These are phyloP conservation scores for Ovibos moschatus DNA, from an alignment of 2,113 vertebrate species.

Conservation along the genomic window DNA sequence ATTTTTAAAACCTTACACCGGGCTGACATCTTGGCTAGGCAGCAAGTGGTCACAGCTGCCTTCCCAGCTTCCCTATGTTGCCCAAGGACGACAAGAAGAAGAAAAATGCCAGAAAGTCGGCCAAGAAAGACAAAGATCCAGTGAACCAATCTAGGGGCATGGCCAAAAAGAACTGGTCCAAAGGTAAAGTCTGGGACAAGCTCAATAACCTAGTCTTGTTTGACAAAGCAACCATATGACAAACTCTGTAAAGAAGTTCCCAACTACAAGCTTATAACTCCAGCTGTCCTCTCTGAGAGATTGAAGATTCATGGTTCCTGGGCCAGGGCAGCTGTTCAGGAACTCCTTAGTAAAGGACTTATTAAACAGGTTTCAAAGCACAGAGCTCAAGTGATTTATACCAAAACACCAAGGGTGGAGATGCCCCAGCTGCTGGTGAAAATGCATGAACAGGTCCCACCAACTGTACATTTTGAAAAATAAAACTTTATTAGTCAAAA, in stretches of 20 bases:
- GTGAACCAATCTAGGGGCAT: not conserved
- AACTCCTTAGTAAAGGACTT: not conserved
- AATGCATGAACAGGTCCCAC: not conserved
- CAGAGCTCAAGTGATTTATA: not conserved
- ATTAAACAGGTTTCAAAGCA: not conserved
- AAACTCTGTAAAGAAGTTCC: not conserved
- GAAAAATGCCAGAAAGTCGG: not conserved
- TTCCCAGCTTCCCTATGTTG: not conserved
- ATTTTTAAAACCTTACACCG: slow-evolving; percentile 12
- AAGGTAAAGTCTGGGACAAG: not conserved
- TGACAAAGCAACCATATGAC: not conserved
- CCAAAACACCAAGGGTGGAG: not conserved
- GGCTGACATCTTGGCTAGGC: not conserved
- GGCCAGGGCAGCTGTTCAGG: not conserved
- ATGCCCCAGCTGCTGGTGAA: not conserved
- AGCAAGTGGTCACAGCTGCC: not conserved
- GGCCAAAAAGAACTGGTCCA: not conserved
- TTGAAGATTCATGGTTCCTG: not conserved
- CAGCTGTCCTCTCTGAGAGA: not conserved
- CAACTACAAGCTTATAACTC: not conserved
- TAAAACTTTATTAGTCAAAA: not conserved
- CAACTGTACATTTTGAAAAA: not conserved
- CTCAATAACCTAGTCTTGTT: not conserved
- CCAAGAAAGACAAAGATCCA: not conserved
- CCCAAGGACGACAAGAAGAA: not conserved